Conservation (phyloP, 2,888 invertebrate genomes). For the Metopia argyrocephala region DNA sequence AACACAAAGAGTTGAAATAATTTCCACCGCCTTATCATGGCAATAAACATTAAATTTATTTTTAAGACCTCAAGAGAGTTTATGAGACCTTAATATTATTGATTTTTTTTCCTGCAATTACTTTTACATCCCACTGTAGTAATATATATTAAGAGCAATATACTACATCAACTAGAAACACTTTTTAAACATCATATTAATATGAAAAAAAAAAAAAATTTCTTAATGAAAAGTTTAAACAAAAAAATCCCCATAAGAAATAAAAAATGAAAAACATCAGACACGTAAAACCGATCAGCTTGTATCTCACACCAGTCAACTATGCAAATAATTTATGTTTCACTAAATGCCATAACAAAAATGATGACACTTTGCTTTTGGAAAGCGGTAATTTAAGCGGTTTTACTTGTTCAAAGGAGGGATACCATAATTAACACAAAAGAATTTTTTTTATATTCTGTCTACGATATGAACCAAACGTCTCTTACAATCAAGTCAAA, state of each 20-base stretch:
- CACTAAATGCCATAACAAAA: conserved; percentile 56
- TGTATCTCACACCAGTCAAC: neutral
- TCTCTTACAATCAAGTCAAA: neutral
- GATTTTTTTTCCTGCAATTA: no score
- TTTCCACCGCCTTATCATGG: no score
- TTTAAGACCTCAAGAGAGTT: no score
- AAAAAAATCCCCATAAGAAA: conserved; percentile 27
- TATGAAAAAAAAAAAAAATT: neutral
- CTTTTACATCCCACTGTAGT: no score
- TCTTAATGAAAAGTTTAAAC: conserved; percentile 52
- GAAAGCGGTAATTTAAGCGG: conserved; percentile 54
- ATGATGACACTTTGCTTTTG: conserved; percentile 55
- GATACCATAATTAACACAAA: no score
- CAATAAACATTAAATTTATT: no score
- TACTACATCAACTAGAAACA: neutral
- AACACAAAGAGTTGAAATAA: no score
- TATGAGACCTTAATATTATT: no score
- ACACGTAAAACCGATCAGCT: conserved; percentile 41
- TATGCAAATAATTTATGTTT: conserved; percentile 46
- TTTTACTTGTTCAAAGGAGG: no score
- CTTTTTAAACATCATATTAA: conserved; percentile 25
- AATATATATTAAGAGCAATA: no score
- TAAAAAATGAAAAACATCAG: conserved; percentile 20
- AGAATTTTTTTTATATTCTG: conserved; percentile 19
- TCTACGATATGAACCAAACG: neutral